Conservation (phyloP, 1,140 invertebrate genomes). For the Agrilus planipennis region DNA sequence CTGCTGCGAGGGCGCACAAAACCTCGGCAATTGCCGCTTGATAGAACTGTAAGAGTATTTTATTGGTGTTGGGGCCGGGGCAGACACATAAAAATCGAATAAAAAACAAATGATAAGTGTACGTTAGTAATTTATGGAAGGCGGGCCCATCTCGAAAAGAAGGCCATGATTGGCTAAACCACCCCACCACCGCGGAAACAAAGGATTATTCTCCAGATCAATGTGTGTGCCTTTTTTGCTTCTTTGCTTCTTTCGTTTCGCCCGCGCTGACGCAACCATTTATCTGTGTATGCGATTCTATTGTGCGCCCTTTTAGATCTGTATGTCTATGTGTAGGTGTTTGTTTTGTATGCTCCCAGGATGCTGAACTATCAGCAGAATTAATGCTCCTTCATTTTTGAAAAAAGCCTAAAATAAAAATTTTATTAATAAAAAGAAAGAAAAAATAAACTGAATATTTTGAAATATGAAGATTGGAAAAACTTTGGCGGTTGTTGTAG, state of each 20-base stretch:
- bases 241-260: slow-evolving; percentile 3
- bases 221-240: slow-evolving; percentile 9
- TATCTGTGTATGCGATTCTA: neutral
- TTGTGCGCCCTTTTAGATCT: no score
- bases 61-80: neutral
- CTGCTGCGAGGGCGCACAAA: no score
- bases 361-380: no score
- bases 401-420: no score
- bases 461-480: no score
- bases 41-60: neutral
- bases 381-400: no score
- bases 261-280: neutral
- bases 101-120: slow-evolving; percentile 14
- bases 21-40: neutral
- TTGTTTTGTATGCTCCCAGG: no score
- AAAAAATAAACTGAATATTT: no score
- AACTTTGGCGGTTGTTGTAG: no score
- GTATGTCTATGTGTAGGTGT: no score
- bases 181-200: slow-evolving; percentile 12
- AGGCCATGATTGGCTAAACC: slow-evolving; percentile 14
- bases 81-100: slow-evolving; percentile 2
- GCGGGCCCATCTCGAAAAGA: slow-evolving; percentile 12
- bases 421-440: no score
- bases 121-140: slow-evolving; percentile 14
- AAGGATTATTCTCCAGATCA: slow-evolving; percentile 13